Base-by-base conservation (phyloP, 2,797 vertebrate genomes). In the Emys orbicularis region DNA sequence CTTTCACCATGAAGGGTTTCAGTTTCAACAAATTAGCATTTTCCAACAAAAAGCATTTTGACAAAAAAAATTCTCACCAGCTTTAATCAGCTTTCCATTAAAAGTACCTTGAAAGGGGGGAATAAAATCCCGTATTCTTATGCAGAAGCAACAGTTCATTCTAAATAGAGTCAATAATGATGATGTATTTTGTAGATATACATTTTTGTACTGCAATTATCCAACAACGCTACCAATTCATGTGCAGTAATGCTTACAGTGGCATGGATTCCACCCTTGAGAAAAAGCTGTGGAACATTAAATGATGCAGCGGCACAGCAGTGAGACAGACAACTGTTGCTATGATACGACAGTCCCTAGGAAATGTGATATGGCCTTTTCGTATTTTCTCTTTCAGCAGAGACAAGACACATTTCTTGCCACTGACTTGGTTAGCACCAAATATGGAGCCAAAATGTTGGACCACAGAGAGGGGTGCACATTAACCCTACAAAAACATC, bases 291-390 rank as follows among this genome's bases (percentile, higher is more conserved):
- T 59, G 93, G 29, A 65, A 76, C 81, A 81, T 19, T 5, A 37
- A 83, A 89, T 5, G 25, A 88, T 72, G 93, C 81, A 86, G 86
- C 82, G 94, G 89, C 84, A 23, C 19, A 95, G 85, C 86, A 25
- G 0, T 49, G 68, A 56, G 12, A 31, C 27, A 91, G 57, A 95
- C 93, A 95, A 79, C 92, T 93, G 96, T 95, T 97, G 96, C 96
- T 87, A 97, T 95, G 96, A 94, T 86, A 83, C 49, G 80, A 7
- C 44, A 3, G 84, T 16, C 94, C 92, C 86, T 57, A 76, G 86
- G 81, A 94, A 97, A 97, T 89, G 44, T 37, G 86, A 90, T 86
- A 88, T 91, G 90, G 86, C 80, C 90, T 88, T 88, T 65, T 3
- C 88, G 76, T 15, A 87, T 93, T 37, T 89, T 37, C 74, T 53